These are phyloP conservation scores for Leucophora obtusa DNA, from an alignment of 2,888 invertebrate species.

Conservation along the genomic window DNA sequence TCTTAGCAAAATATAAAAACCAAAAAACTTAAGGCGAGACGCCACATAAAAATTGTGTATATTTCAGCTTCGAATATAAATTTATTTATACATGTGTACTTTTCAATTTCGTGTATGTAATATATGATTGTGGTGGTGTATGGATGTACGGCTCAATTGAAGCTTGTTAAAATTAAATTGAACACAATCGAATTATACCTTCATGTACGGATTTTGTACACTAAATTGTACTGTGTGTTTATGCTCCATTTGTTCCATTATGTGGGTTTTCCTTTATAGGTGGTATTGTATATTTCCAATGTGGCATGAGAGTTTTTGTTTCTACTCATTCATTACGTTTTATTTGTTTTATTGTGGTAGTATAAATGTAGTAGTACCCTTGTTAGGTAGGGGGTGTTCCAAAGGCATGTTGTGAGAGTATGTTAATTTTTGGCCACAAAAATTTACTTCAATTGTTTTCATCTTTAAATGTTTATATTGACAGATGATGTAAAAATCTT, in stretches of 20 bases:
- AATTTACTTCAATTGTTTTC: constrained; percentile 6
- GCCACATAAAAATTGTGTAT: constrained; percentile 41
- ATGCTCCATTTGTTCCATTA: constrained; percentile 64
- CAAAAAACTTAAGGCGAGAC: constrained; percentile 33
- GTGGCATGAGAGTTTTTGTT: constrained; percentile 23
- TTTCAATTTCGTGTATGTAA: background rate
- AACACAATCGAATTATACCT: constrained; percentile 78
- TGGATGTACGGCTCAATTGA: constrained; percentile 69
- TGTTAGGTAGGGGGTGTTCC: background rate
- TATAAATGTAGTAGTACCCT: background rate
- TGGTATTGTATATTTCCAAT: constrained; percentile 28
- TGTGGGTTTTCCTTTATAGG: constrained; percentile 44
- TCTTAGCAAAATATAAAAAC: background rate
- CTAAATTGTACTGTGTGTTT: constrained; percentile 42
- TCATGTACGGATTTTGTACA: constrained; percentile 57
- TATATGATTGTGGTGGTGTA: background rate
- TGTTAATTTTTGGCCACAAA: constrained; percentile 13
- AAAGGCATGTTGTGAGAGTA: background rate
- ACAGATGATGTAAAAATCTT: constrained; percentile 28
- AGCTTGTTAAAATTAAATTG: constrained; percentile 79
- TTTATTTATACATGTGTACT: background rate
- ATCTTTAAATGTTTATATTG: constrained; percentile 7
- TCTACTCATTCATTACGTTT: constrained; percentile 35
- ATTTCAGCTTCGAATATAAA: background rate
- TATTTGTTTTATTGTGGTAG: constrained; percentile 29